A percentile compares a stretch with the other conserved stretches of the same genome.
Evolutionary conservation across 2,797 vertebrate species (phyloP).

Genomic region (Balearica regulorum): DNA sequence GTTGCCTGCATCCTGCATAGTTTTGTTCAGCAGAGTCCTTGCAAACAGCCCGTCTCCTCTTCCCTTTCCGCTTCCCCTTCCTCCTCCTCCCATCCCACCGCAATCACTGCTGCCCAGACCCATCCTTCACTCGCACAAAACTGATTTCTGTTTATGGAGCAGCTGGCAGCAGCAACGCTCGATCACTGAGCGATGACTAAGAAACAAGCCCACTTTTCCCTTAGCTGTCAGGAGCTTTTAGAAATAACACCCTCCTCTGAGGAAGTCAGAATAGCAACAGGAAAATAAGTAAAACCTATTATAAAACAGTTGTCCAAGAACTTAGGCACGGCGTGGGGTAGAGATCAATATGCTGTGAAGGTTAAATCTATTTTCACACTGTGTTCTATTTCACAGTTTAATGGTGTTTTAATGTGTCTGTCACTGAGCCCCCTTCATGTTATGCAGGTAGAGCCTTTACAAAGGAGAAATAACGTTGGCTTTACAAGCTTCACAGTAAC

Average conservation of each 20-base stretch:
- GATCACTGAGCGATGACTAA: slow-evolving; percentile 61
- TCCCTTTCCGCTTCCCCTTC: slow-evolving; percentile 44
- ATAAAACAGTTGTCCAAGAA: slow-evolving; percentile 83
- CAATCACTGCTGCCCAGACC: slow-evolving; percentile 57
- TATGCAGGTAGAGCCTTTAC: slow-evolving; percentile 77
- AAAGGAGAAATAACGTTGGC: slow-evolving; percentile 69
- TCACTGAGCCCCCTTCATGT: slow-evolving; percentile 80
- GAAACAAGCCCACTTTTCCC: slow-evolving; percentile 67
- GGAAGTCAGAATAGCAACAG: slow-evolving; percentile 80
- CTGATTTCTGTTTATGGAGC: slow-evolving; percentile 70
- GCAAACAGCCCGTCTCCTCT: slow-evolving; percentile 7
- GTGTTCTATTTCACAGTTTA: slow-evolving; percentile 88
- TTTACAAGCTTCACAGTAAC: slow-evolving; percentile 74
- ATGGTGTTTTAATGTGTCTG: slow-evolving; percentile 89
- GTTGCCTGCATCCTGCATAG: not conserved
- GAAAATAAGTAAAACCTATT: slow-evolving; percentile 84
- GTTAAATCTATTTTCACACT: slow-evolving; percentile 88
- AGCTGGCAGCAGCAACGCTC: slow-evolving; percentile 59
- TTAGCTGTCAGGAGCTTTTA: slow-evolving; percentile 77
- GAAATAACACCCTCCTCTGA: slow-evolving; percentile 78
- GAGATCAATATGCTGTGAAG: slow-evolving; percentile 82
- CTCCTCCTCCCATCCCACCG: slow-evolving; percentile 23
- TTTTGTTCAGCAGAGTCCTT: slow-evolving; percentile 3
- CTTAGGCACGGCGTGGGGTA: slow-evolving; percentile 70
- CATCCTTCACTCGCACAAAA: slow-evolving; percentile 61